phyloP scores from a whole-genome alignment of 2,113 vertebrate genomes.

The Melanocharis versteri region DNA sequence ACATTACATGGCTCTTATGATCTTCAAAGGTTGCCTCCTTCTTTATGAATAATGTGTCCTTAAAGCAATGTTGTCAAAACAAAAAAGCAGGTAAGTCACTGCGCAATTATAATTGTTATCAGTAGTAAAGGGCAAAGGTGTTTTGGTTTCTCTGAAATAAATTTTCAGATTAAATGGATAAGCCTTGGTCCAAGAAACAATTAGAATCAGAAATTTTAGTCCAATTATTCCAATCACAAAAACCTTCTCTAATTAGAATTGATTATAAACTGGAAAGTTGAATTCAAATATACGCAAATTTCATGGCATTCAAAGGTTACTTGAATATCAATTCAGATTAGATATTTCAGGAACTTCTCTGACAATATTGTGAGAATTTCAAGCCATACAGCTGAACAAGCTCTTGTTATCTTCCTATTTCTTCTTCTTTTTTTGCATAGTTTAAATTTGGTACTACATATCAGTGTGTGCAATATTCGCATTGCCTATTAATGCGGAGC shows the following conservation, averaged over 20 bases:
- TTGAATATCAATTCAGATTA: not conserved
- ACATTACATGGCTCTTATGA: not conserved
- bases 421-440: not conserved
- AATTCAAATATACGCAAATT: not conserved
- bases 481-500: not conserved
- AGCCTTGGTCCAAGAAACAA: not conserved
- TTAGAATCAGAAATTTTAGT: not conserved
- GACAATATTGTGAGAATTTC: not conserved
- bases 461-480: not conserved
- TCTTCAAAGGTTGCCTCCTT: constrained; percentile 52
- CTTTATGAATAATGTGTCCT: constrained; percentile 43
- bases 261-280: not conserved
- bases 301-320: not conserved
- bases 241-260: not conserved
- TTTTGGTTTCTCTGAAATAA: not conserved
- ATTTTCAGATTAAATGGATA: not conserved
- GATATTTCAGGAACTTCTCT: not conserved
- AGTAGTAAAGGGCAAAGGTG: not conserved
- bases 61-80: constrained; percentile 48
- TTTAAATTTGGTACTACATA: not conserved
- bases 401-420: not conserved
- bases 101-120: not conserved
- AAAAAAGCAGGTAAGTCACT: not conserved
- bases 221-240: not conserved
- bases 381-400: not conserved